phyloP scores from a whole-genome alignment of 53 echinoderm and acorn worm genomes.

The Apostichopus leukothele region DNA sequence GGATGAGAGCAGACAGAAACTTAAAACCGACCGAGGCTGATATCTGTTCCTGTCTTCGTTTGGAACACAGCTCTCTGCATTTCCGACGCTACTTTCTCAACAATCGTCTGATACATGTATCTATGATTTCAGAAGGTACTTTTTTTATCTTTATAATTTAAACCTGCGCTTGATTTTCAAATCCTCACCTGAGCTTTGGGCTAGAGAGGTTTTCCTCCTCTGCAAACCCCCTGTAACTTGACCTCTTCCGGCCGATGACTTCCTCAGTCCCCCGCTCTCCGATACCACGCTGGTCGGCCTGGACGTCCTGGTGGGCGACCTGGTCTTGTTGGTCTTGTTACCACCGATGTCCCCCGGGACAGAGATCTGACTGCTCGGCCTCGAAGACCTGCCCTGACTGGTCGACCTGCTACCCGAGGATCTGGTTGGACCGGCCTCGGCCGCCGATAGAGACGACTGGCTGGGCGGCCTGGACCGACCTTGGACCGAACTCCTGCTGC shows the following conservation, averaged over 20 bases:
- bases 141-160: no score
- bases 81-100: no score
- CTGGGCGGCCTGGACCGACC: slow-evolving; percentile 20
- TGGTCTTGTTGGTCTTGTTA: slow-evolving; percentile 28
- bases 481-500: slow-evolving; percentile 7
- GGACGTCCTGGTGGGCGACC: slow-evolving; percentile 24
- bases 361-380: slow-evolving; percentile 49
- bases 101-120: no score
- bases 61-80: no score
- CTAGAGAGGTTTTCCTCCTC: slow-evolving; percentile 29
- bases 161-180: background rate
- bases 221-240: slow-evolving; percentile 5
- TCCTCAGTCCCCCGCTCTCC: slow-evolving; percentile 28
- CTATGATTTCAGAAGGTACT: no score
- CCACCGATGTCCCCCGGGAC: slow-evolving; percentile 37
- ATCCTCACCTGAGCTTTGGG: slow-evolving; percentile 36
- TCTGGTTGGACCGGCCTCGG: background rate
- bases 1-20: no score
- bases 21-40: no score
- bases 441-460: slow-evolving; percentile 8
- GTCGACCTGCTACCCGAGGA: slow-evolving; percentile 3
- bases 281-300: slow-evolving; percentile 33
- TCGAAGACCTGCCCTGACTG: slow-evolving; percentile 17
- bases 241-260: slow-evolving; percentile 8
- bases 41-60: no score